These are phyloP conservation scores for Lynx canadensis DNA, from an alignment of 2,113 vertebrate species.

Conservation along the genomic window DNA sequence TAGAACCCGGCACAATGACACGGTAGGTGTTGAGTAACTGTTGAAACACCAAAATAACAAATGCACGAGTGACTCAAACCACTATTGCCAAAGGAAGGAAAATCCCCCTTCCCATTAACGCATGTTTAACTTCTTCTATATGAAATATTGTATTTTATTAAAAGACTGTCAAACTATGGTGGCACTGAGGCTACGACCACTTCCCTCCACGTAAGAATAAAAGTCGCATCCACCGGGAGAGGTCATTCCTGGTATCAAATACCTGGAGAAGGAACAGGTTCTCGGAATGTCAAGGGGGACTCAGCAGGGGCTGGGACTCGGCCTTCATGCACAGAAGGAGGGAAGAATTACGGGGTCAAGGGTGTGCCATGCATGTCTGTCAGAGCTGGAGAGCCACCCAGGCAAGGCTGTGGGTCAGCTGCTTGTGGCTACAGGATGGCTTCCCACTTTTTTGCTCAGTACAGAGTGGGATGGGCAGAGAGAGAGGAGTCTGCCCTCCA, in stretches of 20 bases:
- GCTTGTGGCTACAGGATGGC: neutral
- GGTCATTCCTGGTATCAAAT: neutral
- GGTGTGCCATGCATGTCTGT: neutral
- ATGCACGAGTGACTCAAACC: neutral
- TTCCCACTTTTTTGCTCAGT: neutral
- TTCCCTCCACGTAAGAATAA: neutral
- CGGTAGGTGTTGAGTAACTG: neutral
- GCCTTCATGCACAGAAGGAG: neutral
- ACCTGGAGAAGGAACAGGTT: neutral
- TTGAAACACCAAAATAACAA: neutral
- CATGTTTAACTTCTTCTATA: neutral
- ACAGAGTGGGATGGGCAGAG: neutral
- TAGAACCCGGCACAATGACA: too few species aligned
- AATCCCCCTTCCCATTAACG: neutral
- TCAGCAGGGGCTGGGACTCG: neutral
- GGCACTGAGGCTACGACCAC: neutral
- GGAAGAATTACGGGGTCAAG: neutral
- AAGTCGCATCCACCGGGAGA: neutral
- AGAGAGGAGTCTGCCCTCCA: neutral
- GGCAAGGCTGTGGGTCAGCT: neutral
- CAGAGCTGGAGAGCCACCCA: neutral
- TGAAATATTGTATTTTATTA: neutral
- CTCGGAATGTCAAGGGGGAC: neutral
- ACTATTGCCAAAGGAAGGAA: neutral
- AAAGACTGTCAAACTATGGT: neutral